These are phyloP conservation scores for Discoglossus pictus DNA, from an alignment of 2,797 vertebrate genomes.

Conservation along the genomic window DNA sequence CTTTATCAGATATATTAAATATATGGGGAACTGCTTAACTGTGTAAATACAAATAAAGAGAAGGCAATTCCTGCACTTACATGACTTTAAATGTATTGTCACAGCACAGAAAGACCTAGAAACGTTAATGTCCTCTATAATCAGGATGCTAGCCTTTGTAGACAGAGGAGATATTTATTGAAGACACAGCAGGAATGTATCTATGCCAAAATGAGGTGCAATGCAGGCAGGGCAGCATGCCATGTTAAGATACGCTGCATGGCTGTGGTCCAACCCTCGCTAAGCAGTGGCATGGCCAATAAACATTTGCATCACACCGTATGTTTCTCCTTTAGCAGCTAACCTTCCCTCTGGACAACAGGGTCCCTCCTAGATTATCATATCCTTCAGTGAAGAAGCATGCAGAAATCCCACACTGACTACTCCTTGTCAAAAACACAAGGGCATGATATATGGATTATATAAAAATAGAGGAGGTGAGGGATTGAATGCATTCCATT, in stretches of 20 bases:
- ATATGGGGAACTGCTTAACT: too few relatives aligned
- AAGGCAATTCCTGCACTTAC: too few relatives aligned
- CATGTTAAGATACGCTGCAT: slow-evolving; percentile 34
- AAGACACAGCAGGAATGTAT: slow-evolving; percentile 26
- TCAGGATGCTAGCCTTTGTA: slow-evolving; percentile 11
- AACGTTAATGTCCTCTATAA: background rate
- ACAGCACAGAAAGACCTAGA: background rate
- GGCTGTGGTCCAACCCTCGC: slow-evolving; percentile 38
- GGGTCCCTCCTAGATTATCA: slow-evolving; percentile 21
- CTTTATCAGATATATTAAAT: too few relatives aligned
- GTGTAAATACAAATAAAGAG: too few relatives aligned
- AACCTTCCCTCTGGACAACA: slow-evolving; percentile 18
- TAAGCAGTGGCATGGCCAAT: slow-evolving; percentile 42
- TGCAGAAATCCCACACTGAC: slow-evolving; percentile 44
- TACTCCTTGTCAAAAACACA: slow-evolving; percentile 44
- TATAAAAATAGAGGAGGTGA: slow-evolving; percentile 23
- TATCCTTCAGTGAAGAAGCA: slow-evolving; percentile 38
- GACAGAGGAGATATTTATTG: slow-evolving; percentile 13
- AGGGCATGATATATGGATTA: slow-evolving; percentile 37
- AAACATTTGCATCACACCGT: slow-evolving; percentile 35
- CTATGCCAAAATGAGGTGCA: slow-evolving; percentile 40
- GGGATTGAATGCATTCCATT: slow-evolving; percentile 55
- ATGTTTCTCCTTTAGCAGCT: slow-evolving; percentile 31
- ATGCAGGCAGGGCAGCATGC: slow-evolving; percentile 42
- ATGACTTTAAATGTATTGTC: too few relatives aligned